phyloP scores from a whole-genome alignment of 2,888 invertebrate genomes.

The Pandemis heparana region DNA sequence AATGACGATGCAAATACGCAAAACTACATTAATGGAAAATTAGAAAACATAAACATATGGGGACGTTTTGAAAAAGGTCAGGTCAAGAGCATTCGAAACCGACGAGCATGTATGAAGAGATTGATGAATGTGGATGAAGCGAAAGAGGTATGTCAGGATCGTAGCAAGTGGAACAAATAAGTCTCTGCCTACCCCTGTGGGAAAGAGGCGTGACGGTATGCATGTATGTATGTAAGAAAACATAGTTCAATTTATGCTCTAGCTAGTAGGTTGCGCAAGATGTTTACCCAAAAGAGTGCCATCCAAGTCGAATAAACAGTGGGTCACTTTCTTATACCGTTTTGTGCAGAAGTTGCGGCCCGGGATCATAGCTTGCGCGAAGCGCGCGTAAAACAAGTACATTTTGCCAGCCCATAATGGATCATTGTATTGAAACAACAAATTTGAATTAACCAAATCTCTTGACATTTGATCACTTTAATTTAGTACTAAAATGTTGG shows the following conservation, averaged over 20 bases:
- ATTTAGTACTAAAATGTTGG: neutral
- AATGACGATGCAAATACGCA: too few relatives aligned
- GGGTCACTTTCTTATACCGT: conserved; percentile 59
- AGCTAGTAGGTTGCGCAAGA: neutral
- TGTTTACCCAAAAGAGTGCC: conserved; percentile 68
- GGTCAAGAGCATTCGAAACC: too few relatives aligned
- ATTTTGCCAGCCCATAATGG: conserved; percentile 28
- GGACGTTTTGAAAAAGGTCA: too few relatives aligned
- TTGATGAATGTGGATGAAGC: too few relatives aligned
- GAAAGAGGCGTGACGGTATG: too few relatives aligned
- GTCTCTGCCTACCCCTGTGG: too few relatives aligned
- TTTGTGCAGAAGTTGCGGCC: conserved; percentile 17
- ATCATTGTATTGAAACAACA: conserved; percentile 16
- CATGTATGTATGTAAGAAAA: too few relatives aligned
- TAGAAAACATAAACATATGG: too few relatives aligned
- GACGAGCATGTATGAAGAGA: too few relatives aligned
- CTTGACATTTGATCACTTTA: neutral
- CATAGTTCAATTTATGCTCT: neutral
- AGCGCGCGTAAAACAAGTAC: conserved; percentile 9
- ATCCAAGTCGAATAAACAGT: conserved; percentile 72
- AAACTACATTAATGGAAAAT: too few relatives aligned
- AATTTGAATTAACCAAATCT: conserved; percentile 3
- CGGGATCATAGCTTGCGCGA: conserved; percentile 6
- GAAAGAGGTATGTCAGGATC: too few relatives aligned
- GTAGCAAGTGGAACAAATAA: too few relatives aligned